phyloP scores from a whole-genome alignment of 2,797 vertebrate genomes.

The Tenualosa ilisha region DNA sequence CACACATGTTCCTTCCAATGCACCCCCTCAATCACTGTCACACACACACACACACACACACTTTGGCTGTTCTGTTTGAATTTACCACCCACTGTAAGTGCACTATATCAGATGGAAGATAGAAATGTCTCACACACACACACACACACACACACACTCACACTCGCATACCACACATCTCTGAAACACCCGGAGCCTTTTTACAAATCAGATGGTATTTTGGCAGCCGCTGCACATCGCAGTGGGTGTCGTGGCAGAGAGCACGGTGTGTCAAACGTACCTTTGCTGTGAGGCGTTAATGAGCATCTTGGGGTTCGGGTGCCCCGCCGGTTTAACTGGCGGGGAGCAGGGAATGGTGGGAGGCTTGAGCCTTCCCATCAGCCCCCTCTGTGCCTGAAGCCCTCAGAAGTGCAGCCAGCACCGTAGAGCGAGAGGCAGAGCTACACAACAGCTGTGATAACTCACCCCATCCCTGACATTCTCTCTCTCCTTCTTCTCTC shows the following conservation, averaged over 20 bases:
- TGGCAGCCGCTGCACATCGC: not conserved
- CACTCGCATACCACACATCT: constrained; percentile 1
- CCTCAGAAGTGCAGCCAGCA: constrained; percentile 73
- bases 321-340: constrained; percentile 57
- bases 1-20: not conserved
- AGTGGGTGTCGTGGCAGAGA: constrained; percentile 9
- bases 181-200: not conserved
- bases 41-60: not conserved
- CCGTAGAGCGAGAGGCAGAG: constrained; percentile 61
- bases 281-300: constrained; percentile 53
- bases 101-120: not conserved
- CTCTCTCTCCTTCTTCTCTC: constrained; percentile 20
- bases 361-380: constrained; percentile 51
- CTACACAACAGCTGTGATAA: constrained; percentile 72
- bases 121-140: constrained; percentile 5
- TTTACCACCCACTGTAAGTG: not conserved
- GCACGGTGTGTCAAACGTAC: constrained; percentile 48
- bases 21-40: too few relatives aligned
- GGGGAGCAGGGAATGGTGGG: constrained; percentile 59
- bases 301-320: constrained; percentile 29
- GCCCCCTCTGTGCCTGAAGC: constrained; percentile 52
- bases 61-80: not conserved
- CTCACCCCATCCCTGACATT: constrained; percentile 56
- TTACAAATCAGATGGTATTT: not conserved
- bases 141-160: constrained; percentile 24